Conservation (phyloP, 92 coral and sea anemone species). For the Parazoanthus swiftii region DNA sequence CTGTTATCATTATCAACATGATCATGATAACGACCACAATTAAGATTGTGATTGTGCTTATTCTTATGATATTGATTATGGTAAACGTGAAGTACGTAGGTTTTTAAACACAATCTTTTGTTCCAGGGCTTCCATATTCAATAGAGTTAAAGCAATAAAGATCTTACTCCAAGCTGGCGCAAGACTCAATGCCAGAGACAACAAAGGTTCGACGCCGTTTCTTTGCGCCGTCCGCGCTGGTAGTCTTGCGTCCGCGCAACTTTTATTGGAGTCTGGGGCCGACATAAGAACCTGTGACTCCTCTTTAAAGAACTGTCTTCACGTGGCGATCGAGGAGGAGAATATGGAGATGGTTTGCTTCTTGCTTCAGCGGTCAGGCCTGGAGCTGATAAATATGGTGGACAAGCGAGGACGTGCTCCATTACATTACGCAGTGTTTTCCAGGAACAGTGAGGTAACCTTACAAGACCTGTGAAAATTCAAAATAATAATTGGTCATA, state of each 20-base stretch:
- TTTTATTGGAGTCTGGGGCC: constrained; percentile 64
- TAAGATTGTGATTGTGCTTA: neutral
- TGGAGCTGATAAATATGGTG: constrained; percentile 46
- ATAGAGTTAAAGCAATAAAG: constrained; percentile 46
- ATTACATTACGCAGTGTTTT: constrained; percentile 62
- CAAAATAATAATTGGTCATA: too few species aligned
- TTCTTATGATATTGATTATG: neutral
- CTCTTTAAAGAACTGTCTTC: constrained; percentile 59
- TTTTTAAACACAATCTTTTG: neutral
- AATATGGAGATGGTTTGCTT: constrained; percentile 45
- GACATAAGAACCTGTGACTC: constrained; percentile 54
- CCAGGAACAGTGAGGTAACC: constrained; percentile 55
- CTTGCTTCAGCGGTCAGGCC: constrained; percentile 45
- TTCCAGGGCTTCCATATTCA: constrained; percentile 62
- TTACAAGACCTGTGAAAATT: neutral
- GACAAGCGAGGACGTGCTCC: constrained; percentile 60
- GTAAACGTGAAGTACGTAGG: neutral
- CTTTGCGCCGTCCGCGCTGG: constrained; percentile 62
- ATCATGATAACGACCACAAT: neutral
- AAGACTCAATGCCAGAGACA: constrained; percentile 39
- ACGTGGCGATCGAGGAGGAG: constrained; percentile 60
- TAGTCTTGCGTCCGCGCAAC: constrained; percentile 50
- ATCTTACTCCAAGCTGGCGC: constrained; percentile 48
- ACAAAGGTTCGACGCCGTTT: constrained; percentile 61
- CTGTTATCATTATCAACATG: too few species aligned